A percentile compares a stretch with the other conserved stretches of the same genome.
phyloP scores from a whole-genome alignment of 1,140 invertebrate species.

The Coboldia fuscipes region DNA sequence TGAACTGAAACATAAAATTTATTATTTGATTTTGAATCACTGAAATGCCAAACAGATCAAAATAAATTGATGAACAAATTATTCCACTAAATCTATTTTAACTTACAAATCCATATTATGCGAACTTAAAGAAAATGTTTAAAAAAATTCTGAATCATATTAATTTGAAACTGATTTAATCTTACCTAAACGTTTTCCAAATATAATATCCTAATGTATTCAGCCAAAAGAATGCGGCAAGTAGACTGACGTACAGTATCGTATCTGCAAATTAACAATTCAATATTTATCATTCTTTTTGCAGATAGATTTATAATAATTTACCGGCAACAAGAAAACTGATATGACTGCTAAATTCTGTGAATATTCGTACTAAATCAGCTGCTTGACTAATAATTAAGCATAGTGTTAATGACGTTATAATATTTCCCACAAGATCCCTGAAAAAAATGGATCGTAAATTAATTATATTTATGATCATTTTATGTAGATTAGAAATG shows the following conservation, averaged over 20 bases:
- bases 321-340: slow-evolving; percentile 54
- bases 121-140: too few species aligned
- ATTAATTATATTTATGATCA: neutral
- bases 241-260: slow-evolving; percentile 43
- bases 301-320: slow-evolving; percentile 4
- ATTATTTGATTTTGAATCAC: too few species aligned
- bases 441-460: slow-evolving; percentile 14
- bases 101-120: too few species aligned
- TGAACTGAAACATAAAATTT: slow-evolving; percentile 32
- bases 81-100: too few species aligned
- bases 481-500: neutral
- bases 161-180: too few species aligned
- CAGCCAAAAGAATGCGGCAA: slow-evolving; percentile 65
- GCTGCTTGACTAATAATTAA: slow-evolving; percentile 53
- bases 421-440: slow-evolving; percentile 63
- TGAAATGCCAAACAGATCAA: neutral
- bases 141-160: too few species aligned
- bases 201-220: slow-evolving; percentile 67
- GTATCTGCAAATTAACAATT: slow-evolving; percentile 35
- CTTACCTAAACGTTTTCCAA: slow-evolving; percentile 60
- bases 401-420: slow-evolving; percentile 55
- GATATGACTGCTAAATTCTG: slow-evolving; percentile 52
- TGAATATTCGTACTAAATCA: slow-evolving; percentile 53
- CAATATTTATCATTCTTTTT: slow-evolving; percentile 1
- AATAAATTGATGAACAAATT: slow-evolving; percentile 4